Evolutionary conservation across 2,797 vertebrate genomes (phyloP).

Genomic region (Pseudochirops cupreus): DNA sequence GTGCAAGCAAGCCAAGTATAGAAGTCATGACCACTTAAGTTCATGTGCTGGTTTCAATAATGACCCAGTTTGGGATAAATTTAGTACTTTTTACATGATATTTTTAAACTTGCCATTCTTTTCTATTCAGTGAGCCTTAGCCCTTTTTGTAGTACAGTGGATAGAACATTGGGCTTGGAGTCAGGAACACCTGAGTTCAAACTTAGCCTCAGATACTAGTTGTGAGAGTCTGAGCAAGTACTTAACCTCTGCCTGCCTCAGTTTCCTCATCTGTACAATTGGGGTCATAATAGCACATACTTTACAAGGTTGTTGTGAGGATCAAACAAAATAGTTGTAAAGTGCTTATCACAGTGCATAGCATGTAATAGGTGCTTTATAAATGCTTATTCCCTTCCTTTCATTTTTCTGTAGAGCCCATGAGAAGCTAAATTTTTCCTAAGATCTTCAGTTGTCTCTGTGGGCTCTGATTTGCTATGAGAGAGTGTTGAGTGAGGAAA

Average conservation of each 20-base stretch:
- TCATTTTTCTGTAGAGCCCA: too few species aligned
- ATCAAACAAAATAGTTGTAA: too few species aligned
- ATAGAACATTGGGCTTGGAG: neutral
- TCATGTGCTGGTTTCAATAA: neutral
- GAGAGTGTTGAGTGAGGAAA: neutral
- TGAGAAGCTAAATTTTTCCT: neutral
- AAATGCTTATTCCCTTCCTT: too few species aligned
- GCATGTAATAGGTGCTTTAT: too few species aligned
- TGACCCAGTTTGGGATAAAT: constrained; percentile 2
- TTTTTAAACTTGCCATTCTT: neutral
- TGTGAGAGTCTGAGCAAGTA: neutral
- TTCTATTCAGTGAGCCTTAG: neutral
- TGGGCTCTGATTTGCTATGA: neutral
- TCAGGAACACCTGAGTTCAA: neutral
- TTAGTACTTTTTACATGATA: neutral
- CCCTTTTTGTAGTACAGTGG: neutral
- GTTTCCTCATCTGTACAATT: neutral
- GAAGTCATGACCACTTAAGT: neutral
- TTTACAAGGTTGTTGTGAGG: neutral
- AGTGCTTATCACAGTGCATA: too few species aligned
- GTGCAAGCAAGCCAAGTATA: neutral
- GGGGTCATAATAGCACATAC: neutral
- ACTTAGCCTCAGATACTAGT: neutral
- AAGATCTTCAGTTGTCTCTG: neutral
- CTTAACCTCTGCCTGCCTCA: neutral